Evolutionary conservation across 2,797 vertebrate species (phyloP), one percentile per base, ranked within the genome.

Genomic region (Chiloscyllium punctatum): DNA sequence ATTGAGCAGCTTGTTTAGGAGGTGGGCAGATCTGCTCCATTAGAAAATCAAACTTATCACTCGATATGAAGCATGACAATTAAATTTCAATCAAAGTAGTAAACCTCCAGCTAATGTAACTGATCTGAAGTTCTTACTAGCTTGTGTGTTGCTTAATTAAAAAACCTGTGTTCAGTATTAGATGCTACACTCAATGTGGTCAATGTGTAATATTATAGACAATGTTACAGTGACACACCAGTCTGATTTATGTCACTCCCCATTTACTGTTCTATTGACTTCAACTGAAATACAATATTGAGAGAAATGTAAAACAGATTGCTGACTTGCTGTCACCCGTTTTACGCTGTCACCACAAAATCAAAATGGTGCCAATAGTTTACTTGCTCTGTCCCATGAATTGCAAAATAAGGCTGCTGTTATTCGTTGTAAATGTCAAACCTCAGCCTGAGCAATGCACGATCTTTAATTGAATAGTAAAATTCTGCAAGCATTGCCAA

Each of bases 381-480:
- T 94, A 51, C 37, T 69, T 74, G 94, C 23, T 72, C 25, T 95
- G 16, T 16, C 6, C 69, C 51, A 48, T 57, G 68, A 72, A 53
- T 95, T 95, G 48, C 57, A 69, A 95, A 77, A 33, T 74, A 8
- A 0, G 13, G 94, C 68, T 51, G 21, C 48, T 95, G 37, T 33
- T 95, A 53, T 21, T 33, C 30, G 57, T 72, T 8, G 42, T 27
- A 71, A 51, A 94, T 94, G 74, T 72, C 94, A 11, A 94, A 94
- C 30, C 48, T 21, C 57, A 69, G 62, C 68, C 74, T 27, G 33
- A 72, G 69, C 92, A 33, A 66, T 66, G 62, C 9, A 69, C 18
- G n/a, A 92, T 95, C 30, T 74, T 53, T 77, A 95, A 77, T 42
- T 95, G 71, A 51, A 95, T 77, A 53, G 48, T 72, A 57, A 95